Evolutionary conservation across 2,797 vertebrate genomes (phyloP), one percentile per base, ranked within the genome.

Genomic region (Karalla daura): DNA sequence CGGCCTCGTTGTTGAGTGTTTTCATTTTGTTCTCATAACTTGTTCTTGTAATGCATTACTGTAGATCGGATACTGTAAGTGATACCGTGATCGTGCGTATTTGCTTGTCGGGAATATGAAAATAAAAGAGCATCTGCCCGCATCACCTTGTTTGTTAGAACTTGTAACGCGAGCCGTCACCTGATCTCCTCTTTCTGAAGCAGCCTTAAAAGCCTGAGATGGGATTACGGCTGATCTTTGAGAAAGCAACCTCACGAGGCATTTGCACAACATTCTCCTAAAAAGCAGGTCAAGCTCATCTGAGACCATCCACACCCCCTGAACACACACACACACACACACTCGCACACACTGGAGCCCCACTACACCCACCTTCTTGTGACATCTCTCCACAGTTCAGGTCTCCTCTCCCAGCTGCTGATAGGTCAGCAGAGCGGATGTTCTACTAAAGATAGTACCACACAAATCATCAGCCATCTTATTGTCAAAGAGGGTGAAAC

Each of bases 381-480:
- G 17, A 32, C 62, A 62, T 37, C 24, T 44, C 64, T 40, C 49
- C 44, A 37, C 36, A 41, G 32, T 50, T 81, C 58, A 72, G 62
- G 54, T 78, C 72, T 83, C 71, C 65, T 44, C 39, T 76, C 62
- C 27, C 70, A 63, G 63, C 55, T 37, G 23, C 70, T 63, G 73
- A 75, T 72, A 76, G 70, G 74, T 84, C 73, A 81, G 82, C 70
- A 75, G 73, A 68, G 75, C 58, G 46, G 47, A 50, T 66, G 71
- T 75, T 69, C 77, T 40, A 60, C 74, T 71, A 85, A 87, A 86
- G 74, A 91, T 87, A 88, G 91, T 56, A 86, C 76, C 84, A 76
- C 84, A 86, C 89, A 90, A 90, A 92, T 91, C 85, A 93, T 56
- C 55, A 41, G 76, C 56, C 52, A 74, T 79, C 60, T 78, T 70